Evolutionary conservation across 2,113 vertebrate species (phyloP).

Genomic region (Zapornia atra): DNA sequence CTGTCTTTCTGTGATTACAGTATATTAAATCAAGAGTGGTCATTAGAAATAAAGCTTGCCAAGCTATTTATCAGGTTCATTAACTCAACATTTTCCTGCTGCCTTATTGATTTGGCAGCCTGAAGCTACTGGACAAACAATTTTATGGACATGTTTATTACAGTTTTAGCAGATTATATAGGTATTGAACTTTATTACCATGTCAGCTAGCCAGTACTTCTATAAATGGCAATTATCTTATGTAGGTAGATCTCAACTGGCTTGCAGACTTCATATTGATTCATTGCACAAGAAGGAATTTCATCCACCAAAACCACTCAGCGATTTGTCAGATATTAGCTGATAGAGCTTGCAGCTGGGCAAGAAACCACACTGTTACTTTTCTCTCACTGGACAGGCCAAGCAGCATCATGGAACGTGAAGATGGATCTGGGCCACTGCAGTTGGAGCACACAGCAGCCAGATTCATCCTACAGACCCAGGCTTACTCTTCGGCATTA

Average conservation of each 20-base stretch:
- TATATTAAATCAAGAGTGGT: neutral
- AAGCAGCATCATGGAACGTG: neutral
- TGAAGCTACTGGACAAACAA: neutral
- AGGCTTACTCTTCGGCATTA: neutral
- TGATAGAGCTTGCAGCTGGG: neutral
- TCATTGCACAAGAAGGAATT: neutral
- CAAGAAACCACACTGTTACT: neutral
- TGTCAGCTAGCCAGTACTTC: neutral
- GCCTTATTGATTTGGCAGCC: neutral
- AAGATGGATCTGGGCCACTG: neutral
- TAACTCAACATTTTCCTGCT: neutral
- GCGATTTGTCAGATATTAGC: neutral
- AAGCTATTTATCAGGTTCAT: slow-evolving; percentile 31
- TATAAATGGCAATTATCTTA: neutral
- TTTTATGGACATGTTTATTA: neutral
- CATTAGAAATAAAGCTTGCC: neutral
- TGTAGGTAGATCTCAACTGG: neutral
- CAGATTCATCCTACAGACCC: neutral
- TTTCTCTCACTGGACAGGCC: neutral
- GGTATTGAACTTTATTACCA: neutral
- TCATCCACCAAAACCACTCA: neutral
- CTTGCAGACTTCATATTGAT: neutral
- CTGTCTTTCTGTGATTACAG: neutral
- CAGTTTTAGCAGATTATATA: neutral
- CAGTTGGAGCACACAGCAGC: neutral